phyloP scores from a whole-genome alignment of 2,888 invertebrate species.

The Agonopterix arenella region DNA sequence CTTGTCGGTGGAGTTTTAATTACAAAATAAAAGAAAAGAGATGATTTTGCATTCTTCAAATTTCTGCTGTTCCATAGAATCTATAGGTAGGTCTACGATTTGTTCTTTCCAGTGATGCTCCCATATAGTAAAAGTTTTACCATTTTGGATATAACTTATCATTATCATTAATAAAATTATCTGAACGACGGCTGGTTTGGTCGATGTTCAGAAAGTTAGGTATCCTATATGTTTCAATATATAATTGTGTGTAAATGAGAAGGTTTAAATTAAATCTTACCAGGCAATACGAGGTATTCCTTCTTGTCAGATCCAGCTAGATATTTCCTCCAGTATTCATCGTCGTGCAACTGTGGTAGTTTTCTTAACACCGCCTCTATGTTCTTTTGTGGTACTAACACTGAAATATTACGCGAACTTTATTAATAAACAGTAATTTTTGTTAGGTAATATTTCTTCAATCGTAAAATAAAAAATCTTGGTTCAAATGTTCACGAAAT shows the following conservation, averaged over 20 bases:
- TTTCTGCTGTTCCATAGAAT: too few species aligned
- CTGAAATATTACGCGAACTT: slow-evolving; percentile 31
- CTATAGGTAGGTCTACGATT: too few species aligned
- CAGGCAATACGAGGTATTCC: slow-evolving; percentile 55
- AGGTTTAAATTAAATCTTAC: slow-evolving; percentile 22
- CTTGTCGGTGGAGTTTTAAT: too few species aligned
- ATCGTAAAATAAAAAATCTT: neutral
- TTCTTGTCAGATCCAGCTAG: slow-evolving; percentile 35
- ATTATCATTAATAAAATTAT: too few species aligned
- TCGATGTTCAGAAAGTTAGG: neutral
- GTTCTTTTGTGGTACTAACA: slow-evolving; percentile 60
- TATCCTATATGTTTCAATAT: neutral
- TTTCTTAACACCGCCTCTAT: slow-evolving; percentile 56
- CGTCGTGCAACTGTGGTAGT: slow-evolving; percentile 58
- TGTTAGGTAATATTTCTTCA: neutral
- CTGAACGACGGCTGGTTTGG: too few species aligned
- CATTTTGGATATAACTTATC: too few species aligned
- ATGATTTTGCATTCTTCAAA: too few species aligned
- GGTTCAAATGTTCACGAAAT: too few species aligned
- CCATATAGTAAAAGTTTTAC: too few species aligned
- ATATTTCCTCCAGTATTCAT: slow-evolving; percentile 43
- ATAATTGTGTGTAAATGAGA: neutral
- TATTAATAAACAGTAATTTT: neutral
- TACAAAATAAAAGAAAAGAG: too few species aligned
- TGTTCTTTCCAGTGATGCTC: too few species aligned